phyloP scores from a whole-genome alignment of 2,888 invertebrate genomes.

The Blomia tropicalis region DNA sequence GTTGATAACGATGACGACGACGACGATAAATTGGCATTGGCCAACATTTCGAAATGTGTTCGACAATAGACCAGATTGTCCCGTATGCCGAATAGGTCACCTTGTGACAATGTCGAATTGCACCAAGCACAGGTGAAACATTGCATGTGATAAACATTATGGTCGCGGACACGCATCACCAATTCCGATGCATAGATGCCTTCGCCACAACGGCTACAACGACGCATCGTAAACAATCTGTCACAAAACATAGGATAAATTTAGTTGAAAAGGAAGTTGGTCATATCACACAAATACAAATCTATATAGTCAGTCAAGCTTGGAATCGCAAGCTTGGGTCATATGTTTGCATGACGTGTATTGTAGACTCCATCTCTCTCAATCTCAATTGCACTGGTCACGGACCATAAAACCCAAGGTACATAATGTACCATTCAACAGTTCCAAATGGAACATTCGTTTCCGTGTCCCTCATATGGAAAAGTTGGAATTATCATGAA shows the following conservation, averaged over 20 bases:
- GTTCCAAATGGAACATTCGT: too few species aligned
- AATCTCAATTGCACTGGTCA: too few species aligned
- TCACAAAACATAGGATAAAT: neutral
- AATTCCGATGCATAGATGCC: conserved; percentile 75
- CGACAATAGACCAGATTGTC: conserved; percentile 53
- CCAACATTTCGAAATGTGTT: conserved; percentile 20
- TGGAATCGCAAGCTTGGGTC: too few species aligned
- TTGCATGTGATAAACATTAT: conserved; percentile 71
- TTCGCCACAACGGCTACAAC: conserved; percentile 74
- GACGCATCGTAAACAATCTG: conserved; percentile 62
- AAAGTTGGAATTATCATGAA: too few species aligned
- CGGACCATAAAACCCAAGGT: too few species aligned
- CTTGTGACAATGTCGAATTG: conserved; percentile 67
- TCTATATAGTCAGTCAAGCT: too few species aligned
- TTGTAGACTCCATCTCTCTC: too few species aligned
- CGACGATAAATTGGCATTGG: neutral
- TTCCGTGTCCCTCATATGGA: too few species aligned
- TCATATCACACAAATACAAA: too few species aligned
- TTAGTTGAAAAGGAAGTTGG: neutral
- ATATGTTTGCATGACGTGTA: too few species aligned
- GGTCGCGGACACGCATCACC: conserved; percentile 81
- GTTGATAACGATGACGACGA: too few species aligned
- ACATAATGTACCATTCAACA: too few species aligned
- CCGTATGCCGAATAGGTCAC: conserved; percentile 78
- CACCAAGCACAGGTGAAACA: conserved; percentile 87